Base-by-base conservation (phyloP, 1,140 invertebrate species). In the Drosophila busckii region DNA sequence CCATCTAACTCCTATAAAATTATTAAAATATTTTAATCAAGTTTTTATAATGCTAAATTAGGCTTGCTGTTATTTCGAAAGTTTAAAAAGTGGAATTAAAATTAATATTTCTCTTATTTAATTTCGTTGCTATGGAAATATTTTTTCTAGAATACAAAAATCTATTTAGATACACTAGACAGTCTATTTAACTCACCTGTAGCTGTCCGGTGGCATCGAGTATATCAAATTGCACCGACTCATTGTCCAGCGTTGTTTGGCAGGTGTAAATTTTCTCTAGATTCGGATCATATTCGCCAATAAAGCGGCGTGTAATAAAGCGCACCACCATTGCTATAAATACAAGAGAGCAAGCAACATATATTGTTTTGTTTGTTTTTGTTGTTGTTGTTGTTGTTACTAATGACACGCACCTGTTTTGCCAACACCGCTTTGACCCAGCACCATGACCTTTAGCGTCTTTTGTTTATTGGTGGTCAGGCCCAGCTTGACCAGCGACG, bases 251-350 rank as follows among this genome's bases (percentile, higher is more conserved):
- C 16, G 92, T 89, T 2, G 93, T 92, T 71, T 93, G 91, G 86
- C 92, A 93, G 60, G 91, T 91, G 85, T 96, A 96, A 8, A 93
- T 90, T 73, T 94, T 93, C 87, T 95, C 94, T 54, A 93, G 87
- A 61, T 89, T 92, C 1, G 94, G 92, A 80, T 95, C 94, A 78
- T 95, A 95, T 87, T 95, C 94, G 15, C 94, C 94, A 54, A 95
- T 95, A 82, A 93, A 95, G n/a, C 94, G 89, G 17, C 90, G 89
- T 4, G 94, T 95, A 17, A 95, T 92, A 70, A 94, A 95, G 67
- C 94, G 88, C 8, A 95, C 94, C 5, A 94, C 93, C 87, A 95
- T 89, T 9, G 93, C 93, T 80, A 31, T 93, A 89, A 89, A 25
- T 56, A 6, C 2, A 4, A n/a, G 15, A 6, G 28, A 1, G 6